Percentiles rank a stretch among this genome's conserved stretches.
Evolutionary conservation across 2,797 vertebrate species (phyloP).

Genomic region (Tokudaia muenninki): DNA sequence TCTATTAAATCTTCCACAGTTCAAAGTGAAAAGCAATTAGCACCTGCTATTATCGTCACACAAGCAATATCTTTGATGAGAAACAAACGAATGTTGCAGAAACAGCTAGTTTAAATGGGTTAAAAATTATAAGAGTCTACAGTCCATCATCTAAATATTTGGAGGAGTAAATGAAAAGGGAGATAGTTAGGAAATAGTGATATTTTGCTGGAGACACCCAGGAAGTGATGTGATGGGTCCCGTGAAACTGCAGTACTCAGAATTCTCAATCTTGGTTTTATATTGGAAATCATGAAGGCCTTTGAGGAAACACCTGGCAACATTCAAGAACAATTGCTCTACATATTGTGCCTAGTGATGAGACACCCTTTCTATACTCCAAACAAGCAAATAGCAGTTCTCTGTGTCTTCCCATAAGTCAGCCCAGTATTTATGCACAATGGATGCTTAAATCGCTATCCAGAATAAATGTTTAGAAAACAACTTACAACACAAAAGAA

Average conservation of each 20-base stretch:
- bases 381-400: not conserved
- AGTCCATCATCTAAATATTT: not conserved
- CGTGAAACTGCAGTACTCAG: not conserved
- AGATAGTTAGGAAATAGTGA: not conserved
- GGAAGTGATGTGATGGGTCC: rapidly evolving
- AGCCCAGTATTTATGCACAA: not conserved
- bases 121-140: not conserved
- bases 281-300: not conserved
- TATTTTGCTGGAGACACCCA: not conserved
- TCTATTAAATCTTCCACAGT: rapidly evolving
- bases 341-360: not conserved
- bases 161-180: not conserved
- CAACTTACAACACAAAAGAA: not conserved
- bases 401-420: not conserved
- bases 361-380: not conserved
- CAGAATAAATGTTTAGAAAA: not conserved
- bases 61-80: not conserved
- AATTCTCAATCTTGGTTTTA: not conserved
- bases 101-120: not conserved
- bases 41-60: rapidly evolving
- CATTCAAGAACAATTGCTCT: not conserved
- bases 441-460: not conserved
- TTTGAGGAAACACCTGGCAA: not conserved
- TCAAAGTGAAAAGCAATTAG: not conserved
- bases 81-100: not conserved